Percentiles rank a stretch among this genome's conserved stretches.
These are phyloP conservation scores for Matsumurasca onukii DNA, from an alignment of 1,140 invertebrate genomes.

Conservation along the genomic window DNA sequence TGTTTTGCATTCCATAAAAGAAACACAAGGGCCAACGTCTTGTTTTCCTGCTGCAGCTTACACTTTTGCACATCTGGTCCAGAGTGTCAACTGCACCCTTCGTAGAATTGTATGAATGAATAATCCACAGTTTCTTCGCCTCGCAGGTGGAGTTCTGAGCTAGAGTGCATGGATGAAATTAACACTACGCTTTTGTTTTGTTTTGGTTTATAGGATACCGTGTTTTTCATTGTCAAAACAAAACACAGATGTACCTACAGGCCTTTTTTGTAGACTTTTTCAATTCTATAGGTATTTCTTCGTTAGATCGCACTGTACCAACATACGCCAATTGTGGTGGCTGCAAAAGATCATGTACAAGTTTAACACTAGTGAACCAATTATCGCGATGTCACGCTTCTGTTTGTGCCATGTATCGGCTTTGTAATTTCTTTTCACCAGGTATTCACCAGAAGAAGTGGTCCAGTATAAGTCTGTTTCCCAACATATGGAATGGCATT, in stretches of 20 bases:
- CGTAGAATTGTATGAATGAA: conserved; percentile 49
- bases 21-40: too few relatives aligned
- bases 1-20: conserved; percentile 35
- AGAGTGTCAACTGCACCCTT: conserved; percentile 52
- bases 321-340: too few relatives aligned
- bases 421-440: not conserved
- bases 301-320: too few relatives aligned
- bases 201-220: not conserved
- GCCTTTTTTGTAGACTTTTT: not conserved
- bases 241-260: not conserved
- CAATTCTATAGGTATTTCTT: too few relatives aligned
- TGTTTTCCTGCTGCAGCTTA: conserved; percentile 43
- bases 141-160: conserved; percentile 34
- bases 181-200: not conserved
- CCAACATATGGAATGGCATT: not conserved
- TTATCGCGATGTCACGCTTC: conserved; percentile 44
- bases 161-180: conserved; percentile 41
- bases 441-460: conserved; percentile 25
- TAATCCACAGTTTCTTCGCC: conserved; percentile 47
- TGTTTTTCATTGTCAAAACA: not conserved
- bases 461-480: not conserved
- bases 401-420: conserved; percentile 41
- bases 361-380: not conserved
- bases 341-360: too few relatives aligned
- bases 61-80: conserved; percentile 48